These are phyloP conservation scores for Digitonthophagus gazella DNA, from an alignment of 2,888 invertebrate genomes.

Conservation along the genomic window DNA sequence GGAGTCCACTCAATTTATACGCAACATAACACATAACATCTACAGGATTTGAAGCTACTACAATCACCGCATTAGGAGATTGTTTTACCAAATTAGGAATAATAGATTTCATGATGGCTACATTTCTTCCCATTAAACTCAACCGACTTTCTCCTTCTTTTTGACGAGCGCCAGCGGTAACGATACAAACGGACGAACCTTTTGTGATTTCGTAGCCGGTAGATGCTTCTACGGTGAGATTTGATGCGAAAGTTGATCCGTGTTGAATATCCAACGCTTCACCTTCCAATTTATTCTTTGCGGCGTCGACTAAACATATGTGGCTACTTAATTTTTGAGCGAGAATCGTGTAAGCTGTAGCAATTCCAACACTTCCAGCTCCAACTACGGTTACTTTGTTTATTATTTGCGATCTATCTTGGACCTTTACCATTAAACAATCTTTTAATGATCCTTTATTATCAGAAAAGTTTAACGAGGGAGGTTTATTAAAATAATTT, in stretches of 20 bases:
- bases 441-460: background rate
- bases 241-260: slow-evolving; percentile 77
- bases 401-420: no score
- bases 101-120: slow-evolving; percentile 82
- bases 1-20: slow-evolving; percentile 92
- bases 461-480: background rate
- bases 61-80: slow-evolving; percentile 81
- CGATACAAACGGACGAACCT: slow-evolving; percentile 79
- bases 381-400: slow-evolving; percentile 86
- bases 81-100: slow-evolving; percentile 78
- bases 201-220: slow-evolving; percentile 73
- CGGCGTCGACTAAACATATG: slow-evolving; percentile 75
- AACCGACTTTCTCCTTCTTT: slow-evolving; percentile 84
- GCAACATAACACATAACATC: slow-evolving; percentile 91
- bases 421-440: background rate
- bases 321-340: slow-evolving; percentile 70
- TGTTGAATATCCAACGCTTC: slow-evolving; percentile 91
- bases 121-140: slow-evolving; percentile 85
- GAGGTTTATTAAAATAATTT: background rate
- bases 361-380: slow-evolving; percentile 89
- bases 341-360: slow-evolving; percentile 80
- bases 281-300: slow-evolving; percentile 79
- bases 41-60: slow-evolving; percentile 91
- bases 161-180: slow-evolving; percentile 90
- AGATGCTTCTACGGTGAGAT: slow-evolving; percentile 62